These are phyloP conservation scores for Xerus rutilus DNA, from an alignment of 2,797 vertebrate genomes.

Conservation along the genomic window DNA sequence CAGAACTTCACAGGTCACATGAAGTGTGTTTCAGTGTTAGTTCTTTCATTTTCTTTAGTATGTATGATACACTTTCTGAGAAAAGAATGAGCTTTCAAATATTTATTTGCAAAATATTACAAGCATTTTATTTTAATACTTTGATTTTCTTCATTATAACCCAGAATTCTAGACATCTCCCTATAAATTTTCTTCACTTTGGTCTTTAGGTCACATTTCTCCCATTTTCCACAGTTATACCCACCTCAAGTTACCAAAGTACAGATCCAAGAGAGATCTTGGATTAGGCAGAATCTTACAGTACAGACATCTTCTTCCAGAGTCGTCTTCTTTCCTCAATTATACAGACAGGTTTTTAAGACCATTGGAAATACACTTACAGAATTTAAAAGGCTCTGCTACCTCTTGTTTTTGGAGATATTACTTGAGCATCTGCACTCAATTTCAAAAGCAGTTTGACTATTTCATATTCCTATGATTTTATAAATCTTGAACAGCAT, in stretches of 20 bases:
- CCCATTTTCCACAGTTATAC: background rate
- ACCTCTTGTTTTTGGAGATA: background rate
- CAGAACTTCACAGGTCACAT: background rate
- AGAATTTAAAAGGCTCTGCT: slow-evolving; percentile 28
- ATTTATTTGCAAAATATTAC: slow-evolving; percentile 21
- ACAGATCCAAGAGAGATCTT: too few species aligned
- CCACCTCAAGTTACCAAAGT: background rate
- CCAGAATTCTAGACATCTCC: background rate
- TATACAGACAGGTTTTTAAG: slow-evolving; percentile 56
- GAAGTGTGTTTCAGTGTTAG: background rate
- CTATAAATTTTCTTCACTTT: background rate
- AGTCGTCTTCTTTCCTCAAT: slow-evolving; percentile 38
- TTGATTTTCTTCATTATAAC: slow-evolving; percentile 42
- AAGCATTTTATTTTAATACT: slow-evolving; percentile 51
- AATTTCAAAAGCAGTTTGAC: slow-evolving; percentile 63
- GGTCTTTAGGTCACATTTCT: background rate
- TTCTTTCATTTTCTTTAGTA: slow-evolving; percentile 11
- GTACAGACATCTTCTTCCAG: background rate
- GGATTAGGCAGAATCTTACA: slow-evolving; percentile 5
- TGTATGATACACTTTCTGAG: background rate
- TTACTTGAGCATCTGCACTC: slow-evolving; percentile 55
- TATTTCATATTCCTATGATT: slow-evolving; percentile 61
- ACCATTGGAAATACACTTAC: slow-evolving; percentile 44
- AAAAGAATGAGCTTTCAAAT: slow-evolving; percentile 25
- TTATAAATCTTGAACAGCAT: slow-evolving; percentile 50